phyloP scores from a whole-genome alignment of 2,113 vertebrate genomes.

The Centropristis striata region DNA sequence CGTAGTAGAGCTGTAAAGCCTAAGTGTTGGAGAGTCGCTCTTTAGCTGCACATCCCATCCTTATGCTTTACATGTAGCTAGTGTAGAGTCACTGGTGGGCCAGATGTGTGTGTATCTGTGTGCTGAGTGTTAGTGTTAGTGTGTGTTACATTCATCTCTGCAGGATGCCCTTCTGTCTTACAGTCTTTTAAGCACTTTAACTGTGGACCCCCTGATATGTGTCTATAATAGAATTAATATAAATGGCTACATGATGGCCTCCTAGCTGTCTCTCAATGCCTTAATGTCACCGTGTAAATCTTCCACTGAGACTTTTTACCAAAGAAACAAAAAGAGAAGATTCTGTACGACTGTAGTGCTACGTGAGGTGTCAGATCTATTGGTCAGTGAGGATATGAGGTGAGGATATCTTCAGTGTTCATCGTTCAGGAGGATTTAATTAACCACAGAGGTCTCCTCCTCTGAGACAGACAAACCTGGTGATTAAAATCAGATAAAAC shows the following conservation, averaged over 20 bases:
- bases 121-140: constrained; percentile 2
- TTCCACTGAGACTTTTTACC: constrained; percentile 39
- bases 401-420: too few species aligned
- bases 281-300: constrained; percentile 49
- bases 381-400: too few species aligned
- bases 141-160: constrained; percentile 4
- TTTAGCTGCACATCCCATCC: constrained; percentile 15
- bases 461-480: too few species aligned
- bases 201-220: neutral
- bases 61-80: constrained; percentile 36
- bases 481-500: too few species aligned
- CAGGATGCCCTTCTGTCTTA: neutral
- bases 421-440: too few species aligned
- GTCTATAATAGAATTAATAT: constrained; percentile 1
- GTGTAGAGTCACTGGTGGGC: constrained; percentile 12
- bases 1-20: constrained; percentile 18
- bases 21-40: constrained; percentile 24
- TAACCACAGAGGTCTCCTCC: too few species aligned
- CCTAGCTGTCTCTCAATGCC: constrained; percentile 32
- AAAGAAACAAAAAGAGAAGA: constrained; percentile 38
- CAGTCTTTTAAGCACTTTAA: constrained; percentile 40
- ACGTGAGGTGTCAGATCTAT: neutral
- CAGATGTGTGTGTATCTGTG: constrained; percentile 23
- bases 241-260: neutral
- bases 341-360: neutral